phyloP scores from a whole-genome alignment of 2,113 vertebrate genomes.

The Silurus glanis region DNA sequence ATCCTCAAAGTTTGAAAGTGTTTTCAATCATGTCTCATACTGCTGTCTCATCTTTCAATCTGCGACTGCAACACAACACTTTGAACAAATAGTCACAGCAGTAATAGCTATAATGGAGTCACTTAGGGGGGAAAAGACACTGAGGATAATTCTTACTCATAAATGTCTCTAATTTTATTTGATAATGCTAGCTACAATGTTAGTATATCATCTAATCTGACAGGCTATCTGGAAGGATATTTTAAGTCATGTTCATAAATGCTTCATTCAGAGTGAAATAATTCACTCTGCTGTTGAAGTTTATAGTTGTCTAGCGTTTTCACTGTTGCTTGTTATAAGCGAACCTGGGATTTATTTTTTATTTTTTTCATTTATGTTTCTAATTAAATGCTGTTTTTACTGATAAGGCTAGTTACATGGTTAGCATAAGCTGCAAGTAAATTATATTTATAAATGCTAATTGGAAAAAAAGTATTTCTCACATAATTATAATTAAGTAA shows the following conservation, averaged over 20 bases:
- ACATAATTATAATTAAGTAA: too few relatives aligned
- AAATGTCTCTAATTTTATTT: background rate
- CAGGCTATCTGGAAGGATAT: too few relatives aligned
- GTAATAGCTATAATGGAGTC: background rate
- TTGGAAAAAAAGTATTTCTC: too few relatives aligned
- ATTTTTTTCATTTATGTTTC: too few relatives aligned
- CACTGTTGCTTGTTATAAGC: too few relatives aligned
- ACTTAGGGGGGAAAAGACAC: background rate
- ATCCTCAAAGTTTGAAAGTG: background rate
- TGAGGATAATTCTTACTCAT: background rate
- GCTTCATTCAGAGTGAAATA: too few relatives aligned
- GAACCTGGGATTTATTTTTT: too few relatives aligned
- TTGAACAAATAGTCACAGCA: background rate
- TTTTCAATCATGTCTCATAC: slow-evolving; percentile 5
- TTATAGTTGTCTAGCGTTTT: too few relatives aligned
- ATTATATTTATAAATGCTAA: background rate
- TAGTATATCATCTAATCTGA: background rate
- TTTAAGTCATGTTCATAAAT: too few relatives aligned
- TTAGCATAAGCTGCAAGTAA: background rate
- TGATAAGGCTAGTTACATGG: background rate
- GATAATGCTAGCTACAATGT: background rate
- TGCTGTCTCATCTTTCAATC: background rate
- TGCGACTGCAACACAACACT: background rate
- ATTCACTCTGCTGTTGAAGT: too few relatives aligned
- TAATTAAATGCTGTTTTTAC: background rate